Base-by-base conservation (phyloP, 2,797 vertebrate genomes). In the Denticeps clupeoides region DNA sequence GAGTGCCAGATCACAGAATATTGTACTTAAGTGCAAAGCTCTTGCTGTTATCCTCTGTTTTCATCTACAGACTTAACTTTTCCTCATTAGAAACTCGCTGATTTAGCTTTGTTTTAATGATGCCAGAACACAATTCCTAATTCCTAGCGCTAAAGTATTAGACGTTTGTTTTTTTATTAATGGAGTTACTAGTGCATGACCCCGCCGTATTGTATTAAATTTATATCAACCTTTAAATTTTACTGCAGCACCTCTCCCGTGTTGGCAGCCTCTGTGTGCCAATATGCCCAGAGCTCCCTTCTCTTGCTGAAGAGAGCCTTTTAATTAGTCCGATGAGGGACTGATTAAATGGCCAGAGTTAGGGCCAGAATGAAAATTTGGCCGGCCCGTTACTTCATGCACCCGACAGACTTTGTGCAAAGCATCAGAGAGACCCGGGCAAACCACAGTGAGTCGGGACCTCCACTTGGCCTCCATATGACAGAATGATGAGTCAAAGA, bases 271-370 rank as follows among this genome's bases (percentile, higher is more conserved):
- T 4, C 32, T 19, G 21, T 21, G 35, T 27, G 28, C 21, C 27
- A 7, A 18, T 46, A 51, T 22, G 54, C 19, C 49, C 19, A 38
- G 15, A 8, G 37, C 37, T 15, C 28, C 18, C 9, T n/a, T 46
- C 28, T 21, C 23, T 22, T 46, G 43, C 47, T 43, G 27, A 2
- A 13, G 37, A 29, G 33, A 29, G 41, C 28, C 41, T 57, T 58
- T 53, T 52, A 58, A 63, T 56, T 59, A 55, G 26, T 41, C 35
- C 46, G 21, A 40, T 31, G 25, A 41, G 38, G 42, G n/a, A 38
- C 32, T 29, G 49, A 53, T n/a, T 44, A 38, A 18, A 21, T 16
- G 16, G 9, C 16, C 35, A 38, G 35, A 19, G 35, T 9, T 35
- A 21, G 35, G 38, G 35, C 16, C 35, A 21, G 45, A 43, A 37